Conservation (phyloP, 2,888 invertebrate species). For the Neuroscelio doddi region DNA sequence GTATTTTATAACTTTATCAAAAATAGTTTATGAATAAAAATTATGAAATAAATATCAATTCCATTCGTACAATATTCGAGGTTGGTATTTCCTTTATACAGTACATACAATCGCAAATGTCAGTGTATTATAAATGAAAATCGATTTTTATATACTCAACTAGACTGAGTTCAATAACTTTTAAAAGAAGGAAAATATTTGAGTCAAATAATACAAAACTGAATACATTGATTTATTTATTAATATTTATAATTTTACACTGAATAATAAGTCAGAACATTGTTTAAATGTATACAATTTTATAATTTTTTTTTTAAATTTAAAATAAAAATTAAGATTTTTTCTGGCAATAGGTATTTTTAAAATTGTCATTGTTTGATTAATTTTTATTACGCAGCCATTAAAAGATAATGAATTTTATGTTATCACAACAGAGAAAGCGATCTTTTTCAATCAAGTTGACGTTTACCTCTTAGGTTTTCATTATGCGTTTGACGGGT, state of each 20-base stretch:
- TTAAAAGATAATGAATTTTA: neutral
- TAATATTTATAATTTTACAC: too few species aligned
- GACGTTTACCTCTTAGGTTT: neutral
- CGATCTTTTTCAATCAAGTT: neutral
- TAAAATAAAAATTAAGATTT: neutral
- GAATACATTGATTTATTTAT: too few species aligned
- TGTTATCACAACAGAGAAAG: neutral
- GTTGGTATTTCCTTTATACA: conserved; percentile 7
- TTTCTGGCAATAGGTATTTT: too few species aligned
- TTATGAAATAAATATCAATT: neutral
- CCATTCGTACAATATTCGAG: neutral
- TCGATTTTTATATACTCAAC: conserved; percentile 37
- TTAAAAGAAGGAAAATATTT: conserved; percentile 2
- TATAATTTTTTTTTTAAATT: too few species aligned
- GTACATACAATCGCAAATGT: conserved; percentile 6
- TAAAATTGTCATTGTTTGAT: too few species aligned
- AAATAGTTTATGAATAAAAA: neutral
- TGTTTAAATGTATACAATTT: too few species aligned
- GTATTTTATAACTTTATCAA: too few species aligned
- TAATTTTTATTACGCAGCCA: too few species aligned
- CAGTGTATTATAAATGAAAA: conserved; percentile 47
- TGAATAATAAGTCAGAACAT: too few species aligned
- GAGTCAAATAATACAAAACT: too few species aligned
- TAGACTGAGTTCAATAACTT: conserved; percentile 30
- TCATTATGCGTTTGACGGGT: conserved; percentile 12